Evolutionary conservation across 2,113 vertebrate genomes (phyloP), one percentile per base, ranked within the genome.

Genomic region (Sander lucioperca): DNA sequence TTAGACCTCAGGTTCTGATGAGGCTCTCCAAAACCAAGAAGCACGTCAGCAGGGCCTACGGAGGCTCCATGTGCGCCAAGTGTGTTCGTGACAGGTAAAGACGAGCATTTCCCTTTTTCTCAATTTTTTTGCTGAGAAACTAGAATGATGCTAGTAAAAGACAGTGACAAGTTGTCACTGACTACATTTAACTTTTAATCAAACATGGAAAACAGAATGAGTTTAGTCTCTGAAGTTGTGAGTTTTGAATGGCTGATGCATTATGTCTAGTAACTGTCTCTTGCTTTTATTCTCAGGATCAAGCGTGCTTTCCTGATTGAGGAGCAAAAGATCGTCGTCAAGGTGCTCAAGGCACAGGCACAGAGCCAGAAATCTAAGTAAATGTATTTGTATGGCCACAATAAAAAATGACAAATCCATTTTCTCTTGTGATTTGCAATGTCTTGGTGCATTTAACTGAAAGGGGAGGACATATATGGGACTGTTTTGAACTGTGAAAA

Each of bases 241-340:
- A 4, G n/a, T 80, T 80, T 61, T 33, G 0, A 53, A 50, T 27
- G 15, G 9, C 2, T 30, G 0, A 25, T 23, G 14, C 12, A 2
- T 39, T 30, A 16, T 51, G 48, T 53, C 16, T 77, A 39, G 0
- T 43, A 69, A 23, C 21, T 5, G 7, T 70, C 6, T 71, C 1
- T 78, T 83, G 18, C 9, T 77, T 48, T 74, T 65, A 18, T 84
- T 71, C 48, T 14, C 66, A 99, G 98, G 95, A 99, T 99, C 95
- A 99, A 99, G 93, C 95, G 98, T 70, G 98, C 98, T 94, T 99
- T 99, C 92, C 96, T 99, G 78, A 99, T 99, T 77, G 98, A 99
- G 91, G 98, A 99, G 93, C 98, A 99, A 97, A 99, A 99, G 95
- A 99, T 99, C 0, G 98, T 99, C 6, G 97, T 99, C 89, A 99